phyloP scores from a whole-genome alignment of 2,113 vertebrate species.

The Sciurus niger region DNA sequence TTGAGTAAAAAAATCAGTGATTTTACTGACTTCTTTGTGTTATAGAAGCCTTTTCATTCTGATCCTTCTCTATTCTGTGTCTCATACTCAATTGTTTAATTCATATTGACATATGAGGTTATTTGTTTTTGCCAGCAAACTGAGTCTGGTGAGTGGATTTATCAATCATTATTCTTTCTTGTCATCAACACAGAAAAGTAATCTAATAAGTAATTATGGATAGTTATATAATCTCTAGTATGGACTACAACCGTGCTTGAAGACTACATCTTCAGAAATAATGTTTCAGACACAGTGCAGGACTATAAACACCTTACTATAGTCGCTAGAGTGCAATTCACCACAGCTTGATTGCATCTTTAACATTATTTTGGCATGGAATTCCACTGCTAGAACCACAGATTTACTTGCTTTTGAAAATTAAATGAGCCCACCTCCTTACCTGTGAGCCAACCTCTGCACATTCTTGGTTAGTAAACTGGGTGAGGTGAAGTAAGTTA shows the following conservation, averaged over 20 bases:
- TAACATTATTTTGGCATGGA: background rate
- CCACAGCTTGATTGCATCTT: background rate
- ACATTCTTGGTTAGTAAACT: background rate
- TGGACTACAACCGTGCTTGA: background rate
- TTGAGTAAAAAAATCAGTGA: background rate
- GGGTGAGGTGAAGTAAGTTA: background rate
- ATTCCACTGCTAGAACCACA: background rate
- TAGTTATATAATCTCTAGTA: background rate
- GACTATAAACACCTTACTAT: rapidly evolving
- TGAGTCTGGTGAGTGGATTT: background rate
- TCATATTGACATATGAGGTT: background rate
- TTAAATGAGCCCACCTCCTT: background rate
- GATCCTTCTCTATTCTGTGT: background rate
- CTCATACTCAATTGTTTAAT: background rate
- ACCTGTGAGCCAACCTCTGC: background rate
- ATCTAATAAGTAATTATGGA: background rate
- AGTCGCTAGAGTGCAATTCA: too few relatives aligned
- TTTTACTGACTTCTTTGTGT: background rate
- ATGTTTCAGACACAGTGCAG: rapidly evolving
- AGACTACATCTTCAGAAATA: background rate
- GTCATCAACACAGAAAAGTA: background rate
- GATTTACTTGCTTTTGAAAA: background rate
- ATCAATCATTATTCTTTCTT: background rate
- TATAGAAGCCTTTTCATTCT: background rate
- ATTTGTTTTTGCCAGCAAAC: background rate